phyloP scores from a whole-genome alignment of 2,797 vertebrate genomes.

The Muraenolepis orangiensis region DNA sequence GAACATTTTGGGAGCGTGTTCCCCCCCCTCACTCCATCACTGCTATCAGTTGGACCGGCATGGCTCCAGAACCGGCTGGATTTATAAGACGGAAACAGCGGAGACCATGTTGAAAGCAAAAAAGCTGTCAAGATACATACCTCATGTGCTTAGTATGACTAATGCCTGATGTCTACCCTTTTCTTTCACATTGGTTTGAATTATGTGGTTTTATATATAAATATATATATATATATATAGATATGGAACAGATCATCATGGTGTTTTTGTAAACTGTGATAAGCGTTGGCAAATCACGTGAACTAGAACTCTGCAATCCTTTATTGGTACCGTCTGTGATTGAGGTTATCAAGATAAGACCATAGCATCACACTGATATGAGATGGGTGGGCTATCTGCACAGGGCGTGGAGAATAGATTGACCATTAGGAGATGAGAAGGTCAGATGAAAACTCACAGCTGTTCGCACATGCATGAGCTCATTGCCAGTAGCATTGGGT shows the following conservation, averaged over 20 bases:
- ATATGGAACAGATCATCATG: background rate
- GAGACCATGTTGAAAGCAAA: slow-evolving; percentile 32
- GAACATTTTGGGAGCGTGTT: slow-evolving; percentile 52
- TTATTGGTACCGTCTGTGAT: background rate
- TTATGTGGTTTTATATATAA: background rate
- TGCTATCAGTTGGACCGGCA: slow-evolving; percentile 34
- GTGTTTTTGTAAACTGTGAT: background rate
- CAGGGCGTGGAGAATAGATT: slow-evolving; percentile 19
- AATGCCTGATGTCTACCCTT: background rate
- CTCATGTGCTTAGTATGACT: background rate
- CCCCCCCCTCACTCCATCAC: slow-evolving; percentile 16
- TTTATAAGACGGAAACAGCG: slow-evolving; percentile 32
- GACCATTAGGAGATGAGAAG: slow-evolving; percentile 5
- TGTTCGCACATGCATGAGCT: background rate
- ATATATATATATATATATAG: no score
- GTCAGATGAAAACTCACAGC: slow-evolving; percentile 13
- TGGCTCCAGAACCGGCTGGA: slow-evolving; percentile 34
- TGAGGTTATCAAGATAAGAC: background rate
- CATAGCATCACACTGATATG: background rate
- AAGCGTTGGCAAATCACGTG: no score
- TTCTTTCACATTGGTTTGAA: background rate
- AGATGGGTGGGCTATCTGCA: background rate
- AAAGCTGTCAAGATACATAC: background rate
- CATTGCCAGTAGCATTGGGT: background rate
- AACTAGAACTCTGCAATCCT: no score